Evolutionary conservation across 2,888 invertebrate genomes (phyloP).

Genomic region (Hirtodrosophila cameraria): DNA sequence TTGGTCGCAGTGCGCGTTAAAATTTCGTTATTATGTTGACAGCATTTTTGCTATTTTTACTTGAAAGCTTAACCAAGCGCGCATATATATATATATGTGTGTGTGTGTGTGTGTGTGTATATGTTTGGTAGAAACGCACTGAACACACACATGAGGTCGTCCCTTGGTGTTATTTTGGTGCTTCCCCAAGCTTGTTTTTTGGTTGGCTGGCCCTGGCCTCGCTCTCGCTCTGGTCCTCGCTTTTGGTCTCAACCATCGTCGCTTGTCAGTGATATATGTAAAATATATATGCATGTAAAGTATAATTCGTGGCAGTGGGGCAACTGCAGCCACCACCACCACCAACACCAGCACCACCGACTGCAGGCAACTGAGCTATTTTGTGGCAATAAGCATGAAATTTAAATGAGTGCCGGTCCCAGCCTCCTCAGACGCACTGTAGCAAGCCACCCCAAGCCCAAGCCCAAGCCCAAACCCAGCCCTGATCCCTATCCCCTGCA

Average conservation of each 20-base stretch:
- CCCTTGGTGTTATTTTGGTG: slow-evolving; percentile 77
- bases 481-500: slow-evolving; percentile 17
- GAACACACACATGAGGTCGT: slow-evolving; percentile 44
- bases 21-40: slow-evolving; percentile 80
- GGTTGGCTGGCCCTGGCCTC: slow-evolving; percentile 70
- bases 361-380: slow-evolving; percentile 70
- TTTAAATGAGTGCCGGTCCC: slow-evolving; percentile 66
- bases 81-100: slow-evolving; percentile 22
- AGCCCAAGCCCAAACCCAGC: too few species aligned
- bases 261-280: slow-evolving; percentile 75
- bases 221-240: background rate
- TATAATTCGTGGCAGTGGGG: slow-evolving; percentile 18
- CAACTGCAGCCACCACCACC: slow-evolving; percentile 50
- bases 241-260: slow-evolving; percentile 58
- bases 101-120: slow-evolving; percentile 3
- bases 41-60: slow-evolving; percentile 80
- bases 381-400: slow-evolving; percentile 79
- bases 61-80: slow-evolving; percentile 79
- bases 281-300: slow-evolving; percentile 42
- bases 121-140: slow-evolving; percentile 10
- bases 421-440: slow-evolving; percentile 3
- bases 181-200: slow-evolving; percentile 79
- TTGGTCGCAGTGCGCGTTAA: slow-evolving; percentile 70
- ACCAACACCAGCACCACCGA: too few species aligned
- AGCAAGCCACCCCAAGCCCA: slow-evolving; percentile 17